phyloP scores from a whole-genome alignment of 2,113 vertebrate species.

The Hyperopisus bebe region DNA sequence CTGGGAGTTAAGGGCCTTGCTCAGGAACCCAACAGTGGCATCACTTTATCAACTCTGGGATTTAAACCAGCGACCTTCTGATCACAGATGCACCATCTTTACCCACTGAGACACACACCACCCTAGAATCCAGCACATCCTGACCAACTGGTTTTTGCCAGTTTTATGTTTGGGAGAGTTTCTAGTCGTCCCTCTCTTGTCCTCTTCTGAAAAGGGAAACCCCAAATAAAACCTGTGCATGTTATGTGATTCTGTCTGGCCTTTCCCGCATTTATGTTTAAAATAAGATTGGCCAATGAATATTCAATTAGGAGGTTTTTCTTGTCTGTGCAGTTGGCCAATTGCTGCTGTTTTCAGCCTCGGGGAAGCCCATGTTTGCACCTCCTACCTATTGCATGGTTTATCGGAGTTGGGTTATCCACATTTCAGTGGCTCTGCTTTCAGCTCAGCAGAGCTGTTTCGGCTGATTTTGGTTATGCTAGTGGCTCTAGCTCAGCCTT shows the following conservation, averaged over 20 bases:
- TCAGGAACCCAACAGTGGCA: not conserved
- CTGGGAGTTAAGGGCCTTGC: not conserved
- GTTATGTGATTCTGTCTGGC: not conserved
- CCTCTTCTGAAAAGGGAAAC: not conserved
- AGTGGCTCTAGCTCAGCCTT: not conserved
- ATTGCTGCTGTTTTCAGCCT: not conserved
- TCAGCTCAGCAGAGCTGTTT: no score
- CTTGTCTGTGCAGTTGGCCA: not conserved
- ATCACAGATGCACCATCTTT: not conserved
- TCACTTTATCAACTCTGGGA: not conserved
- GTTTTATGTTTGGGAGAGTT: not conserved
- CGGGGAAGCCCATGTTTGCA: not conserved
- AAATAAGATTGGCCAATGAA: not conserved
- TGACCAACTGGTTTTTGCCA: not conserved
- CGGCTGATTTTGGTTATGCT: not conserved
- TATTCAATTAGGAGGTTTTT: not conserved
- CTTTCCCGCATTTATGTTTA: not conserved
- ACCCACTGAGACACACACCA: not conserved
- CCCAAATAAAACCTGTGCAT: not conserved
- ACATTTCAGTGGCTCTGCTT: not conserved
- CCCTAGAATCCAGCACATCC: not conserved
- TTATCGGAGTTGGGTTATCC: not conserved
- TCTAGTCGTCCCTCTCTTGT: not conserved
- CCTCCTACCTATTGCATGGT: not conserved
- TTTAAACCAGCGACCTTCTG: not conserved